Evolutionary conservation across 2,888 invertebrate genomes (phyloP).

Genomic region (Ormyrus pomaceus): DNA sequence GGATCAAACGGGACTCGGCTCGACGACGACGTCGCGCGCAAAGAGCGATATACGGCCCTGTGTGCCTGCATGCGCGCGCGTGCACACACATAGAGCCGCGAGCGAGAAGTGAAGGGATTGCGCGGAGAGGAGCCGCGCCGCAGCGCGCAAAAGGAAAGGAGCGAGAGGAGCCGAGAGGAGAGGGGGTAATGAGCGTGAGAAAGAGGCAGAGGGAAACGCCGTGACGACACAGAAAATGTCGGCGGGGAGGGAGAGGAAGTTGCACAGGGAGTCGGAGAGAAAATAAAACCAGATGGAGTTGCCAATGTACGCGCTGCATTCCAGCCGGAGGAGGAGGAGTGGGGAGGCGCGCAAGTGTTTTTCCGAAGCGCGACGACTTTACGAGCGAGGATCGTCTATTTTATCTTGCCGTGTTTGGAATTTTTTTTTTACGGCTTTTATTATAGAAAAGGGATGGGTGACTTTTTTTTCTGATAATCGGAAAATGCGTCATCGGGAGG

Average conservation of each 20-base stretch:
- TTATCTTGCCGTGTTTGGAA: too few relatives aligned
- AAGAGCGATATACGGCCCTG: conserved; percentile 10
- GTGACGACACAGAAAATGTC: conserved; percentile 41
- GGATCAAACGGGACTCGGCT: conserved; percentile 5
- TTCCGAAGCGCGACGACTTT: background rate
- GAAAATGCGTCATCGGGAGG: too few relatives aligned
- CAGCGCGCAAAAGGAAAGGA: conserved; percentile 37
- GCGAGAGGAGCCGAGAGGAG: conserved; percentile 24
- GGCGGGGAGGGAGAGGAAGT: conserved; percentile 33
- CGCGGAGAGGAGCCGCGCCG: conserved; percentile 23
- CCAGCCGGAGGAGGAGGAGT: background rate
- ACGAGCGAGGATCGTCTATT: background rate
- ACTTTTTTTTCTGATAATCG: background rate
- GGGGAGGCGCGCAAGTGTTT: background rate
- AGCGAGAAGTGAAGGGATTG: conserved; percentile 40
- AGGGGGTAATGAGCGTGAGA: conserved; percentile 56
- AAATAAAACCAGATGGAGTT: conserved; percentile 5
- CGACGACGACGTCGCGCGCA: background rate
- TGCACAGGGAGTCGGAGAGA: conserved; percentile 31
- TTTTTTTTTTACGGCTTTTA: background rate
- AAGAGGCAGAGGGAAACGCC: conserved; percentile 44
- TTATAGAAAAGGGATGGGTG: background rate
- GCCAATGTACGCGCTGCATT: background rate
- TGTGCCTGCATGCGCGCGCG: background rate
- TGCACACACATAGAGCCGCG: background rate